These are phyloP conservation scores for Calypte anna DNA, from an alignment of 2,113 vertebrate genomes.

Conservation along the genomic window DNA sequence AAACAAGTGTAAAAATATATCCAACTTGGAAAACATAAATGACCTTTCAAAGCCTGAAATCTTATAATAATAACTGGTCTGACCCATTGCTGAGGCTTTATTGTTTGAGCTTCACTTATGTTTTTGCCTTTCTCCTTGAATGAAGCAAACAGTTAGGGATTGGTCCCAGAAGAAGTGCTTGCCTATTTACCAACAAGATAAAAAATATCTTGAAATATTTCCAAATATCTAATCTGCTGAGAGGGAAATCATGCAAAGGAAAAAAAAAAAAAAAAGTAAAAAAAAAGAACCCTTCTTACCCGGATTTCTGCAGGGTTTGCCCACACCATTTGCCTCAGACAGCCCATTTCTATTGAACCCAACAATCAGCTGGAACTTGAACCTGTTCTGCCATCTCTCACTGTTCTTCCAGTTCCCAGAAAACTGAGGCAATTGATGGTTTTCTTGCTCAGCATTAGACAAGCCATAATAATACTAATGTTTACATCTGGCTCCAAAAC, in stretches of 20 bases:
- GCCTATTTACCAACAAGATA: conserved; percentile 48
- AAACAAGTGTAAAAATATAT: conserved; percentile 67
- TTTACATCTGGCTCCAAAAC: conserved; percentile 51
- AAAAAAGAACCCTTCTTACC: background rate
- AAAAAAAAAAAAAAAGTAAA: background rate
- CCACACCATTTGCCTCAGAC: conserved; percentile 7
- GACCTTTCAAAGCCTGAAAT: conserved; percentile 70
- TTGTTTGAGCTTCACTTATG: conserved; percentile 22
- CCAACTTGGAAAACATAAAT: conserved; percentile 67
- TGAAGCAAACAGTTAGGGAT: background rate
- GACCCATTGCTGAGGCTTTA: conserved; percentile 48
- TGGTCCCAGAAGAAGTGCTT: conserved; percentile 53
- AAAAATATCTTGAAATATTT: conserved; percentile 13
- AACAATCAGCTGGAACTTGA: conserved; percentile 32
- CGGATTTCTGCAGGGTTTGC: background rate
- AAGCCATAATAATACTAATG: conserved; percentile 24
- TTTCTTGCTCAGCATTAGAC: conserved; percentile 52
- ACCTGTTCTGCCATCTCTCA: conserved; percentile 26
- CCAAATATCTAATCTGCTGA: background rate
- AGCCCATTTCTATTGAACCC: conserved; percentile 22
- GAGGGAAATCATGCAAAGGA: background rate
- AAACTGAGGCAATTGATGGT: conserved; percentile 7
- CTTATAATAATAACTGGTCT: conserved; percentile 57
- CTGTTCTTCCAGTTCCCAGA: conserved; percentile 46
- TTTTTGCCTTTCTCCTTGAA: conserved; percentile 13